Percentiles rank a stretch among this genome's conserved stretches.
These are phyloP conservation scores for Cyprinodon tularosa DNA, from an alignment of 2,113 vertebrate species.

Conservation along the genomic window DNA sequence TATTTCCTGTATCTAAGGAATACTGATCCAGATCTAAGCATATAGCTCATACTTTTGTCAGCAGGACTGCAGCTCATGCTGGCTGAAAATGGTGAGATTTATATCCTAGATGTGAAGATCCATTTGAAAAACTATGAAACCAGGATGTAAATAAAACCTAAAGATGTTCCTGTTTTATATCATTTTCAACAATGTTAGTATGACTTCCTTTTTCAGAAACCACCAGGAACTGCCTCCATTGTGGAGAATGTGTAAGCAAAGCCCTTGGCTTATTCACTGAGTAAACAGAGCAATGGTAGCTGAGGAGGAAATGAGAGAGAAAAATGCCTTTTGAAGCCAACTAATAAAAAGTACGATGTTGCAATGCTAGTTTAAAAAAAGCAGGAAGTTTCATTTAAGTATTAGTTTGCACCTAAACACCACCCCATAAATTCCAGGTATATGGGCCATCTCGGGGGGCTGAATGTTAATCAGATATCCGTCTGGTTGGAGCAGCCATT, in stretches of 20 bases:
- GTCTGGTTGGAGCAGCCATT: too few species aligned
- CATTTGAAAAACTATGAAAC: neutral
- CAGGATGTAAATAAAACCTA: neutral
- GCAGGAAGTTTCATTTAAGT: neutral
- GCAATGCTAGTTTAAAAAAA: conserved; percentile 16
- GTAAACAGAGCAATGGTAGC: conserved; percentile 22
- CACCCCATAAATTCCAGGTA: too few species aligned
- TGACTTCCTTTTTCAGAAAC: neutral
- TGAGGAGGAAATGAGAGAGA: conserved; percentile 51
- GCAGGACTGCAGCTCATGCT: neutral
- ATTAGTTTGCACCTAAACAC: neutral
- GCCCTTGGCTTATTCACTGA: conserved; percentile 3
- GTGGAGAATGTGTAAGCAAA: neutral
- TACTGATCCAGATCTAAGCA: neutral
- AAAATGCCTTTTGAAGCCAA: conserved; percentile 14
- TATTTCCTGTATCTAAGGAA: neutral
- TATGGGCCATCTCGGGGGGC: too few species aligned
- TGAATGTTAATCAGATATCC: too few species aligned
- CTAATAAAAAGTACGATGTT: conserved; percentile 34
- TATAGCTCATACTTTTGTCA: neutral
- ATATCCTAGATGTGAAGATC: neutral
- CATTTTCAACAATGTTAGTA: neutral
- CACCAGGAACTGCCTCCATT: neutral
- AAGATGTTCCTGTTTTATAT: too few species aligned
- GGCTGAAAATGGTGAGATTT: too few species aligned